Evolutionary conservation across 2,888 invertebrate genomes (phyloP).

Genomic region (Anaspis maculata): DNA sequence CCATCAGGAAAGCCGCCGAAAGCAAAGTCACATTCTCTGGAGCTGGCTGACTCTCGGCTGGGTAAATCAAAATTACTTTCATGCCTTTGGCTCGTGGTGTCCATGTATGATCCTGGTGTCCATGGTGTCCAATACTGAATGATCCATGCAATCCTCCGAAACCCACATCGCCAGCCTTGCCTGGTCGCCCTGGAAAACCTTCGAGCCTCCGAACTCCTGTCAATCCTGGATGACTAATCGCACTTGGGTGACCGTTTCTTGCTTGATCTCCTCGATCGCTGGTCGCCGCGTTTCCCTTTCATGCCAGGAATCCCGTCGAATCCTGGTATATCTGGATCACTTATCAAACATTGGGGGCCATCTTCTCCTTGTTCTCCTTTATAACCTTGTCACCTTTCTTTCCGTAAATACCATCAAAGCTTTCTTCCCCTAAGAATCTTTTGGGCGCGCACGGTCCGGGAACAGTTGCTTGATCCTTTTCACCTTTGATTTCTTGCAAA

Average conservation of each 20-base stretch:
- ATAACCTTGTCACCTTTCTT: constrained; percentile 40
- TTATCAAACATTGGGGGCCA: constrained; percentile 65
- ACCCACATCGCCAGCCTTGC: constrained; percentile 37
- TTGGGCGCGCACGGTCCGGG: constrained; percentile 34
- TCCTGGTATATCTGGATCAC: constrained; percentile 49
- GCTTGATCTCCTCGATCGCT: constrained; percentile 68
- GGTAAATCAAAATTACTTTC: constrained; percentile 24
- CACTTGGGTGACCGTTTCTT: constrained; percentile 52
- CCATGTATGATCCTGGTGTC: too few relatives aligned
- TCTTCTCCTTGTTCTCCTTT: constrained; percentile 56
- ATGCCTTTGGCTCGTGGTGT: constrained; percentile 35
- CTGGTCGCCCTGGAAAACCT: constrained; percentile 50
- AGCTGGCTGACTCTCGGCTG: constrained; percentile 30
- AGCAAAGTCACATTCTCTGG: constrained; percentile 47
- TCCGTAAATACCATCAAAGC: constrained; percentile 32
- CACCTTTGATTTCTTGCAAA: constrained; percentile 29
- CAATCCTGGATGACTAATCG: constrained; percentile 53
- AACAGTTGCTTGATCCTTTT: constrained; percentile 42
- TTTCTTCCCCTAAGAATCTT: constrained; percentile 35
- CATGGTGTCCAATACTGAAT: constrained; percentile 41
- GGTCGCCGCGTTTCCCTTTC: constrained; percentile 76
- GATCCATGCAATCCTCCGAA: constrained; percentile 34
- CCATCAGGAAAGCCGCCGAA: constrained; percentile 54
- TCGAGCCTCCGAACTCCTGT: constrained; percentile 38
- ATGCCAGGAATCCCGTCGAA: constrained; percentile 70